Evolutionary conservation across 2,888 invertebrate genomes (phyloP), one percentile per base, ranked within the genome.

Genomic region (Drosophila anomalata): DNA sequence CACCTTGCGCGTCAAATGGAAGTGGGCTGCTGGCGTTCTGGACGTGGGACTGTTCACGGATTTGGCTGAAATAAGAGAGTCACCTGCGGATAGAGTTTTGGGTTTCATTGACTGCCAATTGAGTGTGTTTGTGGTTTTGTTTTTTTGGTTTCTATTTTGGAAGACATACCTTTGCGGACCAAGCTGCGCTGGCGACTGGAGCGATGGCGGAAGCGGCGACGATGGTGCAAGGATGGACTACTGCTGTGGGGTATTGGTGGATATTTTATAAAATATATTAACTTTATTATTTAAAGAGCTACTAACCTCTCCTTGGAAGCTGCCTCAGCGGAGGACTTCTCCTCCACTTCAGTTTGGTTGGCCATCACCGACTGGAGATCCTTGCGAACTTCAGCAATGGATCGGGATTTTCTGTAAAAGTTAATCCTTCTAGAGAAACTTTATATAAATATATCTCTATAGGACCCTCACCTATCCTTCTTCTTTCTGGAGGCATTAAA

Each of bases 1-100:
- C 29, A 89, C 66, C n/a, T 84, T 88, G 44, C 80, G 79, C 50
- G 87, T 87, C 46, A 91, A 62, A 65, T 91, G 91, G 50, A 90
- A 91, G 69, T 91, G 91, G 2, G 89, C 91, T 0, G 91, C 91
- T 0, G 88, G 76, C 22, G 62, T 66, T 3, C 11, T 8, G 12
- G 69, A n/a, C 20, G 50, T 50, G 2, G 50, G 7, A 14, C 41
- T 41, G 33, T 24, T 17, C 20, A 51, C 54, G 26, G 80, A 83
- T 87, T 89, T 90, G 62, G 87, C 90, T 90, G 89, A 89, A 90
- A 90, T 73, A 72, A 80, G 73, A 88, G 82, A 90, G 76, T 90
- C 88, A 78, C 88, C 89, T 90, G 89, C 50, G 60, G 61, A 62
- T 46, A 22, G 39, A 66, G 69, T 60, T 68, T 56, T 60, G 20